phyloP scores from a whole-genome alignment of 2,113 vertebrate genomes.

The Kryptolebias marmoratus region DNA sequence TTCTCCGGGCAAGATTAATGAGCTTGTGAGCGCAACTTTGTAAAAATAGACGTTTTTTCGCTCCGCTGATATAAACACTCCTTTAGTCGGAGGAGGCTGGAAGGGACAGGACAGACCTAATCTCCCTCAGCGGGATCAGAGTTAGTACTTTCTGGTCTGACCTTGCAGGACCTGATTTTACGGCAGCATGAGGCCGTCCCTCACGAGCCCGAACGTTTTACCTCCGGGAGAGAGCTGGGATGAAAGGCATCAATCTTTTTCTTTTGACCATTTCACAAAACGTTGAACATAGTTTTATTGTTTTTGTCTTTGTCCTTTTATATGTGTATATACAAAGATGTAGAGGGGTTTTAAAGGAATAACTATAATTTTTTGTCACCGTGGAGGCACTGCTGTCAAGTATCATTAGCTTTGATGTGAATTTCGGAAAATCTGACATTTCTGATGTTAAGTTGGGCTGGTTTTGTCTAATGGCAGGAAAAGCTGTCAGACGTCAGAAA shows the following conservation, averaged over 20 bases:
- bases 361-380: not conserved
- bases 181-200: conserved; percentile 31
- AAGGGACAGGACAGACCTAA: conserved; percentile 46
- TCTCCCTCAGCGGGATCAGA: conserved; percentile 60
- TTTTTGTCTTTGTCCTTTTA: not conserved
- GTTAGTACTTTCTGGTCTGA: conserved; percentile 62
- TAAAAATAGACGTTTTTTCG: conserved; percentile 51
- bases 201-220: conserved; percentile 26
- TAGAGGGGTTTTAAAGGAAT: not conserved
- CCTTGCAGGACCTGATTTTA: conserved; percentile 50
- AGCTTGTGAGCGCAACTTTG: conserved; percentile 36
- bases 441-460: too few relatives aligned
- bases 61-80: conserved; percentile 40
- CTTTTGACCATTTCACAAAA: conserved; percentile 11
- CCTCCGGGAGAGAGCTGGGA: conserved; percentile 1
- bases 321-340: rapidly evolving
- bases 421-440: too few relatives aligned
- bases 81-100: conserved; percentile 32
- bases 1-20: conserved; percentile 46
- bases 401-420: too few relatives aligned
- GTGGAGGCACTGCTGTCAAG: too few relatives aligned
- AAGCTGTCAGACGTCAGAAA: not conserved
- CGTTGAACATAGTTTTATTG: not conserved
- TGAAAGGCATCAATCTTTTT: conserved; percentile 19
- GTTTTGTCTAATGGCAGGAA: too few relatives aligned